A percentile compares a stretch with the other conserved stretches of the same genome.
phyloP scores from a whole-genome alignment of 2,113 vertebrate genomes.

The Entomyzon cyanotis region DNA sequence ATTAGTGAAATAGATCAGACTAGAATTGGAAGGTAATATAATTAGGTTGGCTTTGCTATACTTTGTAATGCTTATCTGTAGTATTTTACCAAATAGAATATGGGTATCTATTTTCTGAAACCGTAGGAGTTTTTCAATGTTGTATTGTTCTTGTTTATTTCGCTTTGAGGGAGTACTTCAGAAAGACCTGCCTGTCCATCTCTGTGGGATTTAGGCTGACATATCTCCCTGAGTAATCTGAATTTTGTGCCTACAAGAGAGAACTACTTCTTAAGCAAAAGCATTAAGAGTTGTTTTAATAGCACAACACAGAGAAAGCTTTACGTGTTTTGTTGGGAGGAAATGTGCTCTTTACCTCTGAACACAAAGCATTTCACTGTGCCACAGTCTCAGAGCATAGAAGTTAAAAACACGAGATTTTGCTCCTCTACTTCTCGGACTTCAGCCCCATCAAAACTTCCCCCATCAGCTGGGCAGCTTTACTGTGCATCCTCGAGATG shows the following conservation, averaged over 20 bases:
- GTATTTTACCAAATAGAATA: conserved; percentile 41
- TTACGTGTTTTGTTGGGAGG: not conserved
- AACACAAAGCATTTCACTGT: not conserved
- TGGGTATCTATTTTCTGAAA: conserved; percentile 21
- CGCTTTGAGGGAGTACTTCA: not conserved
- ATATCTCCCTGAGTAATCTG: not conserved
- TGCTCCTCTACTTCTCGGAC: not conserved
- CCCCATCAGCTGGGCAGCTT: not conserved
- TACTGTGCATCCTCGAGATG: not conserved
- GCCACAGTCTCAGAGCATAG: not conserved
- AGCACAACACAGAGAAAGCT: not conserved
- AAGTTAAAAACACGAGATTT: not conserved
- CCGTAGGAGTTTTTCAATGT: conserved; percentile 16
- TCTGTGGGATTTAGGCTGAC: not conserved
- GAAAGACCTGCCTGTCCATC: not conserved
- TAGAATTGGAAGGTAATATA: conserved; percentile 63
- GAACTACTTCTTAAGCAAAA: conserved; percentile 7
- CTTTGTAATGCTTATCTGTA: conserved; percentile 61
- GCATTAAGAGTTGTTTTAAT: not conserved
- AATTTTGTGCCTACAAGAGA: not conserved
- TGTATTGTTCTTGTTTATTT: conserved; percentile 23
- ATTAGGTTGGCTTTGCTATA: conserved; percentile 56
- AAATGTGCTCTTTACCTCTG: not conserved
- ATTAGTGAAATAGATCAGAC: conserved; percentile 59
- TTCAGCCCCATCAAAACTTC: not conserved